Evolutionary conservation across 2,888 invertebrate genomes (phyloP).

Genomic region (Cheilosia urbana): DNA sequence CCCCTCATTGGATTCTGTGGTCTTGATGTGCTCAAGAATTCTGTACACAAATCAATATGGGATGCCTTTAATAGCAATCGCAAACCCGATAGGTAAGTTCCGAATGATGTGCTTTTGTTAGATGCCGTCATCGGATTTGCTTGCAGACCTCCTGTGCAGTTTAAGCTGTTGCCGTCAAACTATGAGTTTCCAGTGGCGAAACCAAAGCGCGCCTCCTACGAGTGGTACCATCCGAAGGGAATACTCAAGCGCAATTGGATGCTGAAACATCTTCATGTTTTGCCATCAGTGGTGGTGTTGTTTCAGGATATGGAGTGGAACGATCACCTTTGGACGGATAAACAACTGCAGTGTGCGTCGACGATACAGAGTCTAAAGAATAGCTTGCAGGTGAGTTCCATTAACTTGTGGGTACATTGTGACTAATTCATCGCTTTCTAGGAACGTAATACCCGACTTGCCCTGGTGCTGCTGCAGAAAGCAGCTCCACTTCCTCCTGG

Average conservation of each 20-base stretch:
- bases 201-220: constrained; percentile 94
- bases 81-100: constrained; percentile 86
- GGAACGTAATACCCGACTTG: constrained; percentile 87
- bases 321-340: constrained; percentile 96
- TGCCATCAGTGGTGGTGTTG: constrained; percentile 96
- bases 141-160: constrained; percentile 90
- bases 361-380: constrained; percentile 92
- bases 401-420: too few species aligned
- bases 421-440: constrained; percentile 31
- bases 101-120: background rate
- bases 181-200: constrained; percentile 95
- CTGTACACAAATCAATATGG: constrained; percentile 96
- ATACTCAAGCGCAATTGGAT: constrained; percentile 98
- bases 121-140: background rate
- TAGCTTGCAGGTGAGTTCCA: constrained; percentile 79
- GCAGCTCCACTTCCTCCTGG: constrained; percentile 90
- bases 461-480: constrained; percentile 95
- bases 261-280: constrained; percentile 93
- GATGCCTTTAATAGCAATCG: constrained; percentile 94
- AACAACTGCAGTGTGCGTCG: constrained; percentile 96
- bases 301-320: constrained; percentile 99
- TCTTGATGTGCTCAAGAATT: constrained; percentile 92
- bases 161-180: constrained; percentile 91
- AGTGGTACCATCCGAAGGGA: constrained; percentile 97
- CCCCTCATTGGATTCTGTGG: constrained; percentile 95